These are phyloP conservation scores for Bicyclus anynana DNA, from an alignment of 1,140 invertebrate species.

Conservation along the genomic window DNA sequence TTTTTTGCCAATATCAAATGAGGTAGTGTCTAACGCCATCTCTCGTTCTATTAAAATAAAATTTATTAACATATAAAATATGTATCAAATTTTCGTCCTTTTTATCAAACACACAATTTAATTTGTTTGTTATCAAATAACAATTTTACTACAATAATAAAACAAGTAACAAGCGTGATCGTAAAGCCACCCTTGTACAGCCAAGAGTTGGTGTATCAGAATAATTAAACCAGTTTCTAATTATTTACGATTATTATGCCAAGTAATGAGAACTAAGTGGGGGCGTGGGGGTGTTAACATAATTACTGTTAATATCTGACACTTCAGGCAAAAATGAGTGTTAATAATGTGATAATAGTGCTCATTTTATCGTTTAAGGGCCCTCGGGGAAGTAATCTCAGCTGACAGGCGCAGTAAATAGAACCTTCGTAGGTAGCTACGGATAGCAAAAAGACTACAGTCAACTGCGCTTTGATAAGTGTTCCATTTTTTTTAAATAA, in stretches of 20 bases:
- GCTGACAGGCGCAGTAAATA: conserved; percentile 18
- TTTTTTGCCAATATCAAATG: too few species aligned
- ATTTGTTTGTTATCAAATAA: not conserved
- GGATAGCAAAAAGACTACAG: too few species aligned
- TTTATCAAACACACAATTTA: too few species aligned
- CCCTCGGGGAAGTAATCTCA: conserved; percentile 24
- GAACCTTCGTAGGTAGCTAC: conserved; percentile 13
- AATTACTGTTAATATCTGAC: conserved; percentile 22
- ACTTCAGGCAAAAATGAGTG: conserved; percentile 6
- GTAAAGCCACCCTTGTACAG: not conserved
- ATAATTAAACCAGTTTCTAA: conserved; percentile 8
- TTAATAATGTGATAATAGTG: conserved; percentile 26
- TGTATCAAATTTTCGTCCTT: too few species aligned
- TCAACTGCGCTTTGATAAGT: too few species aligned
- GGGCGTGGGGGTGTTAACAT: conserved; percentile 12
- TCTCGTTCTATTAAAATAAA: too few species aligned
- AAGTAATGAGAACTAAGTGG: conserved; percentile 19
- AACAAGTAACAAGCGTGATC: not conserved
- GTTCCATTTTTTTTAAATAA: too few species aligned
- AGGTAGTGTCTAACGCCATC: too few species aligned
- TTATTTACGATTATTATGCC: conserved; percentile 20
- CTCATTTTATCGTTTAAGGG: conserved; percentile 13
- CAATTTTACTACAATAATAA: not conserved
- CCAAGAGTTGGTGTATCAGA: not conserved
- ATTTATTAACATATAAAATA: too few species aligned